A percentile compares a stretch with the other conserved stretches of the same genome.
Evolutionary conservation across 1,140 invertebrate species (phyloP).

Genomic region (Orchesella cincta): DNA sequence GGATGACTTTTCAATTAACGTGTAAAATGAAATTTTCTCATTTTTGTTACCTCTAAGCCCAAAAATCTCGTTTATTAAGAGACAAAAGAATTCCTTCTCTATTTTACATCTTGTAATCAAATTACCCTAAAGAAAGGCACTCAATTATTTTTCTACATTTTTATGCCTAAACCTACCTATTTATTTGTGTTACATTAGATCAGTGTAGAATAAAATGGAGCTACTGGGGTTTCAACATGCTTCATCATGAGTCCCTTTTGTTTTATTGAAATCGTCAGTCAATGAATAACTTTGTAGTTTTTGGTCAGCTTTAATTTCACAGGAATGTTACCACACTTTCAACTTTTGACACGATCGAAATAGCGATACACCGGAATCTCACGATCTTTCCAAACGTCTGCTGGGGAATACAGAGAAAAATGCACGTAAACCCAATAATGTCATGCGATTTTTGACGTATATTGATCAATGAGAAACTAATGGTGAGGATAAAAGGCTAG

Average conservation of each 20-base stretch:
- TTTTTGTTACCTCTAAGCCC: too few relatives aligned
- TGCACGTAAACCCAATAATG: background rate
- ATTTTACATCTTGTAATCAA: background rate
- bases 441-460: constrained; percentile 11
- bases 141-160: background rate
- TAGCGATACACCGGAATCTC: background rate
- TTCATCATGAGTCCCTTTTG: too few relatives aligned
- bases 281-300: background rate
- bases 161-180: too few relatives aligned
- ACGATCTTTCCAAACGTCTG: background rate
- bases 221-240: too few relatives aligned
- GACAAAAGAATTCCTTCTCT: background rate
- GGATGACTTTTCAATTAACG: background rate
- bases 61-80: too few relatives aligned
- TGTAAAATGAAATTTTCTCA: too few relatives aligned
- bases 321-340: background rate
- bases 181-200: too few relatives aligned
- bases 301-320: too few relatives aligned
- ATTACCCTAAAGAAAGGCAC: background rate
- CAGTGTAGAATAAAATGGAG: too few relatives aligned
- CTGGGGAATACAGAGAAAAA: background rate
- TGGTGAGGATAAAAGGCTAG: background rate
- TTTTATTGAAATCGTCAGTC: too few relatives aligned
- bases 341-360: background rate
- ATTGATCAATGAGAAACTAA: constrained; percentile 21